Conservation (phyloP, 1,140 invertebrate genomes). For the Euura lappo region DNA sequence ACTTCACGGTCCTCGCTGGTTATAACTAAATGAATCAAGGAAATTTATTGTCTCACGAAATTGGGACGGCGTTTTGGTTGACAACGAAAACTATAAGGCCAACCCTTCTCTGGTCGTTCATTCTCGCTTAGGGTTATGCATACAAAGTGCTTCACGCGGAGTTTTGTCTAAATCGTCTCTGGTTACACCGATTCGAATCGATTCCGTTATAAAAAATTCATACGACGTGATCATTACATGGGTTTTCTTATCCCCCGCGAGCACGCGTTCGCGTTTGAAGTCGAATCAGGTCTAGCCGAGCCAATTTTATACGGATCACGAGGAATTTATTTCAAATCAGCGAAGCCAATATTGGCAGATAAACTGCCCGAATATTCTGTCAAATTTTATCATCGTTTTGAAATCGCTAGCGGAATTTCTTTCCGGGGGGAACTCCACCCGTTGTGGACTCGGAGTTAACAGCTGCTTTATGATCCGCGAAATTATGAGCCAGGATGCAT, state of each 20-base stretch:
- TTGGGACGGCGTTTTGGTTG: no score
- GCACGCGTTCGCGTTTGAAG: background rate
- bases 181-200: background rate
- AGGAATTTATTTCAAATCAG: background rate
- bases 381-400: background rate
- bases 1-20: no score
- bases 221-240: background rate
- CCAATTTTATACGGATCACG: background rate
- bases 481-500: slow-evolving; percentile 2
- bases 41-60: no score
- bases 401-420: background rate
- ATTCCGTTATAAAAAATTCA: background rate
- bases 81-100: no score
- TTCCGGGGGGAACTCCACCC: background rate
- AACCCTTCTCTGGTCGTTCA: background rate
- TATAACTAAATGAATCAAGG: no score
- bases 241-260: background rate
- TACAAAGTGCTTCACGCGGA: background rate
- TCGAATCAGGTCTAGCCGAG: background rate
- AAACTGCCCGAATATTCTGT: background rate
- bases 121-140: background rate
- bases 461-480: slow-evolving; percentile 3
- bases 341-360: background rate
- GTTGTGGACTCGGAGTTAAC: background rate
- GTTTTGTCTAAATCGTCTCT: background rate